These are phyloP conservation scores for Aproaerema taeniolella DNA, from an alignment of 2,888 invertebrate genomes.

Conservation along the genomic window DNA sequence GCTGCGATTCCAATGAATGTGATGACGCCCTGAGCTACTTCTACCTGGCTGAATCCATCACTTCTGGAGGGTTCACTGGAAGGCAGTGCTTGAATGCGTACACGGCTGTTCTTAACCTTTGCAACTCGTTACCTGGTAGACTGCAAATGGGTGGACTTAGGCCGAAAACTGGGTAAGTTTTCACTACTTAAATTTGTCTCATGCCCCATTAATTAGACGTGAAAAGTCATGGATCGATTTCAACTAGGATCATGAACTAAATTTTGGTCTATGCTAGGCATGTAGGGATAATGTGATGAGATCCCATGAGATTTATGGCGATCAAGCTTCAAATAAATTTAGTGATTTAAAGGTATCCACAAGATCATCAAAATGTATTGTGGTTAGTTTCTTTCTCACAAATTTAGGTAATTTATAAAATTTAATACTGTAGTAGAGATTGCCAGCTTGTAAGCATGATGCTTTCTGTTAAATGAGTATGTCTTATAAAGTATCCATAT, in stretches of 20 bases:
- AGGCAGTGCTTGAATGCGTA: slow-evolving; percentile 43
- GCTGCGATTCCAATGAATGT: slow-evolving; percentile 45
- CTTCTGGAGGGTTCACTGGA: slow-evolving; percentile 44
- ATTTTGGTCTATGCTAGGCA: too few relatives aligned
- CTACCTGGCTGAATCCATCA: slow-evolving; percentile 50
- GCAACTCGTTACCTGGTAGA: slow-evolving; percentile 34
- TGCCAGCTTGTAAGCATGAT: too few relatives aligned
- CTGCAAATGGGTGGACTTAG: slow-evolving; percentile 47
- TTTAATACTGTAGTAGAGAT: too few relatives aligned
- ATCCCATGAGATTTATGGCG: too few relatives aligned
- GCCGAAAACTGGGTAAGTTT: slow-evolving; percentile 47
- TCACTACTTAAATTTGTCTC: not conserved
- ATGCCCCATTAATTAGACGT: not conserved
- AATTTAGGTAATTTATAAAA: too few relatives aligned
- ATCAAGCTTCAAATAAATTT: too few relatives aligned
- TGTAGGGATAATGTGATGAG: too few relatives aligned
- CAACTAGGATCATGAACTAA: too few relatives aligned
- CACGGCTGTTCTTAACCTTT: slow-evolving; percentile 38
- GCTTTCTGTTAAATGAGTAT: not conserved
- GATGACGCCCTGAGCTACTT: slow-evolving; percentile 44
- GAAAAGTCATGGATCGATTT: too few relatives aligned
- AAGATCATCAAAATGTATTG: too few relatives aligned
- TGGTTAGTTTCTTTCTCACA: too few relatives aligned
- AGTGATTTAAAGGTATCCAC: too few relatives aligned
- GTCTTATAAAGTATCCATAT: not conserved